A percentile compares a stretch with the other conserved stretches of the same genome.
These are phyloP conservation scores for Pseudorhiza aurosa DNA, from an alignment of 30 jellyfish, hydroid and myxozoan species.

Conservation along the genomic window DNA sequence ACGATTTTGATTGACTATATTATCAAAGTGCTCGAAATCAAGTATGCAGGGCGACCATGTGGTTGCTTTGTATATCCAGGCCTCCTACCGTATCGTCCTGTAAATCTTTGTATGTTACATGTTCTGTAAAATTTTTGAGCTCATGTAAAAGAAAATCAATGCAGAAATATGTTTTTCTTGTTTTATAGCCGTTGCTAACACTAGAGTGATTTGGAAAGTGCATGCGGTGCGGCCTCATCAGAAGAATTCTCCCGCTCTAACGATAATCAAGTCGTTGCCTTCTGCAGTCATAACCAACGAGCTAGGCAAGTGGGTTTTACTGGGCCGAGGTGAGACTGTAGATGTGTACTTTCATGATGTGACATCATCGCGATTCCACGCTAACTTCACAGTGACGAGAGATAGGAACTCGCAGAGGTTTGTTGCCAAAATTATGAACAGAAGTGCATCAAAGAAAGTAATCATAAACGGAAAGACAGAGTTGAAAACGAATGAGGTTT, in stretches of 20 bases:
- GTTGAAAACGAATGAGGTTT: neutral
- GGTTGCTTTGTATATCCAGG: too few species aligned
- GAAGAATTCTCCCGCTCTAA: constrained; percentile 21
- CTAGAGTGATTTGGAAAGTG: constrained; percentile 42
- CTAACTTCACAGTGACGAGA: constrained; percentile 5
- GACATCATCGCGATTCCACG: constrained; percentile 48
- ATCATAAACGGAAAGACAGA: constrained; percentile 44
- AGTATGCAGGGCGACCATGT: too few species aligned
- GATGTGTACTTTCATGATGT: constrained; percentile 63
- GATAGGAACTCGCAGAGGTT: constrained; percentile 6
- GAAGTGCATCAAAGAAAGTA: constrained; percentile 30
- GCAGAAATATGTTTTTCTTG: neutral
- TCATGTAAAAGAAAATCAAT: too few species aligned
- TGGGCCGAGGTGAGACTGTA: constrained; percentile 65
- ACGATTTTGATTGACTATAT: too few species aligned
- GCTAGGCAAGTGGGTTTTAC: constrained; percentile 34
- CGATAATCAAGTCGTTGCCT: constrained; percentile 32
- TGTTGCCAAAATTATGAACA: constrained; percentile 30
- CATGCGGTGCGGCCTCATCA: constrained; percentile 13
- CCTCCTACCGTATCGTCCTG: too few species aligned
- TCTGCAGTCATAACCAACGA: neutral
- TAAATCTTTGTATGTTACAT: too few species aligned
- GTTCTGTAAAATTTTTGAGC: too few species aligned
- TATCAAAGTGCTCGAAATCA: too few species aligned
- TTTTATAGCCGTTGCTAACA: neutral